phyloP scores from a whole-genome alignment of 2,113 vertebrate genomes.

The Pseudopipra pipra region DNA sequence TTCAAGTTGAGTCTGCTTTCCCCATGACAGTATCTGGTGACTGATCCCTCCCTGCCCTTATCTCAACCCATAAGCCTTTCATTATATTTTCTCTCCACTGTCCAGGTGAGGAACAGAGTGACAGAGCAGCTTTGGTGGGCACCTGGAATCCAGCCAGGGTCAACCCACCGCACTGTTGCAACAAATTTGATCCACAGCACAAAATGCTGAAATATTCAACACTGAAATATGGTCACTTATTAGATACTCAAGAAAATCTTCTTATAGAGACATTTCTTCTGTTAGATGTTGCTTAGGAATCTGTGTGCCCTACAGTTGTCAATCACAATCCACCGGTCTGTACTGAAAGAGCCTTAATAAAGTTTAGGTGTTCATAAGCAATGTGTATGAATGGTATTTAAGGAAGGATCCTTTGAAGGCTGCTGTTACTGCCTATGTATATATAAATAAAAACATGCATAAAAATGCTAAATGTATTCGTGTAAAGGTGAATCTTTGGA shows the following conservation, averaged over 20 bases:
- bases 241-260: not conserved
- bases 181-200: not conserved
- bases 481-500: not conserved
- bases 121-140: not conserved
- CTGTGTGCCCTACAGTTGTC: accelerated
- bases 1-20: not conserved
- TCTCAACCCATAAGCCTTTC: not conserved
- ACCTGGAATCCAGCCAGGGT: not conserved
- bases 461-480: not conserved
- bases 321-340: not conserved
- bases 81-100: not conserved
- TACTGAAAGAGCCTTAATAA: not conserved
- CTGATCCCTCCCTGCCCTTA: not conserved
- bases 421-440: not conserved
- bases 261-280: not conserved
- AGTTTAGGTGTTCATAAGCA: not conserved
- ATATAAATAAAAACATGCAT: not conserved
- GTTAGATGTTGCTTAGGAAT: not conserved
- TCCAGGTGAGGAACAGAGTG: not conserved
- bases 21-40: not conserved
- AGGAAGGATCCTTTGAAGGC: not conserved
- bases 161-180: accelerated
- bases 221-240: not conserved
- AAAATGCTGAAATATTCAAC: not conserved
- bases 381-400: not conserved